phyloP scores from a whole-genome alignment of 92 coral and sea anemone species.

The Epizoanthus fatuus region DNA sequence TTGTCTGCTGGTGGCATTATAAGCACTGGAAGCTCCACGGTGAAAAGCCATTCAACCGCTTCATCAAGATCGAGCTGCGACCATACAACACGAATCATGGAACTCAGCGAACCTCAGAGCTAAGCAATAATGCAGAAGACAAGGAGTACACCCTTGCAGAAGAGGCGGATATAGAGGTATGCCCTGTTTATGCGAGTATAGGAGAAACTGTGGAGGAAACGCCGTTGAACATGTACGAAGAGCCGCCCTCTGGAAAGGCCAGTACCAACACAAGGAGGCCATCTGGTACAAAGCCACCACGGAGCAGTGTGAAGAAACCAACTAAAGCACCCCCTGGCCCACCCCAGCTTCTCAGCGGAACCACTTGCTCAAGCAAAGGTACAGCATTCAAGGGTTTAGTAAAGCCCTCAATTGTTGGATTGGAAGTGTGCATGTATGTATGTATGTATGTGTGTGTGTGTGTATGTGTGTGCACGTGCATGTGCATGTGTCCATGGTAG shows the following conservation, averaged over 20 bases:
- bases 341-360: constrained; percentile 20
- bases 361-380: constrained; percentile 13
- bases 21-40: constrained; percentile 64
- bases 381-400: neutral
- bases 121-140: constrained; percentile 64
- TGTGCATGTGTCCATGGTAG: no score
- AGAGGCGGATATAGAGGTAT: constrained; percentile 56
- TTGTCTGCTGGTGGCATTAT: constrained; percentile 81
- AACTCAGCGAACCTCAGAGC: constrained; percentile 69
- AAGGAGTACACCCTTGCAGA: constrained; percentile 44
- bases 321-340: constrained; percentile 37
- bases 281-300: constrained; percentile 12
- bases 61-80: constrained; percentile 83
- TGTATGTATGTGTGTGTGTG: no score
- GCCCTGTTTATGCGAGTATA: constrained; percentile 86
- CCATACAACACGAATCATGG: constrained; percentile 55
- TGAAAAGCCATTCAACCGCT: constrained; percentile 79
- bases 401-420: no score
- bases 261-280: neutral
- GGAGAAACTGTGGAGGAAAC: constrained; percentile 47
- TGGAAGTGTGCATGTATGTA: no score
- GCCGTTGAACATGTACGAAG: constrained; percentile 29
- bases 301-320: constrained; percentile 27
- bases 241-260: neutral
- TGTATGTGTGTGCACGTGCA: no score